A percentile compares a stretch with the other conserved stretches of the same genome.
phyloP scores from a whole-genome alignment of 1,140 invertebrate genomes.

The Drosophila ogumai region DNA sequence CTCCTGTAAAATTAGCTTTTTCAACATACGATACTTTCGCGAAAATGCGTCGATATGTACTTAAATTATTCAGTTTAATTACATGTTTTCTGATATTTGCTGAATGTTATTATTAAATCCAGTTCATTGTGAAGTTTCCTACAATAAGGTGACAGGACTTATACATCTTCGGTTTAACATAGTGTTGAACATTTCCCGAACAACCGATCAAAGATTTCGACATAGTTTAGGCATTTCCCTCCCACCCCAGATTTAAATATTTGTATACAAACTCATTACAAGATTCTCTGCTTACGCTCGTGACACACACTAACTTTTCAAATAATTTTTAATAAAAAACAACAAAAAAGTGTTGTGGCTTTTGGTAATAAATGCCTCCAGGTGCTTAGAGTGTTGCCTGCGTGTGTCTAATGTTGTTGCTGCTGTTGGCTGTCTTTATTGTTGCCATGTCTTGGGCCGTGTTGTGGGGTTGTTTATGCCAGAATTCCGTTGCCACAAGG shows the following conservation, averaged over 20 bases:
- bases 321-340: conserved; percentile 75
- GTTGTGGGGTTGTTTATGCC: conserved; percentile 63
- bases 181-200: not conserved
- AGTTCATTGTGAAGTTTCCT: not conserved
- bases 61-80: no score
- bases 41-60: no score
- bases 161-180: not conserved
- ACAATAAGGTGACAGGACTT: not conserved
- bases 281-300: conserved; percentile 24
- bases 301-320: conserved; percentile 66
- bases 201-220: conserved; percentile 1
- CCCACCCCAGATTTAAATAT: conserved; percentile 14
- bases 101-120: not conserved
- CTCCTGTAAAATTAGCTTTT: no score
- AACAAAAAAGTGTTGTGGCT: conserved; percentile 59
- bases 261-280: conserved; percentile 42
- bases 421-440: conserved; percentile 15
- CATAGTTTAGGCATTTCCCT: conserved; percentile 6
- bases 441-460: conserved; percentile 17
- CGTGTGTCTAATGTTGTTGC: conserved; percentile 26
- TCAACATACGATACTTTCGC: no score
- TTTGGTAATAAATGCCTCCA: conserved; percentile 57
- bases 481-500: conserved; percentile 41
- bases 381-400: conserved; percentile 43
- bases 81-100: not conserved